Percentiles rank a stretch among this genome's conserved stretches.
These are phyloP conservation scores for Parnassius smintheus DNA, from an alignment of 2,888 invertebrate genomes.

Conservation along the genomic window DNA sequence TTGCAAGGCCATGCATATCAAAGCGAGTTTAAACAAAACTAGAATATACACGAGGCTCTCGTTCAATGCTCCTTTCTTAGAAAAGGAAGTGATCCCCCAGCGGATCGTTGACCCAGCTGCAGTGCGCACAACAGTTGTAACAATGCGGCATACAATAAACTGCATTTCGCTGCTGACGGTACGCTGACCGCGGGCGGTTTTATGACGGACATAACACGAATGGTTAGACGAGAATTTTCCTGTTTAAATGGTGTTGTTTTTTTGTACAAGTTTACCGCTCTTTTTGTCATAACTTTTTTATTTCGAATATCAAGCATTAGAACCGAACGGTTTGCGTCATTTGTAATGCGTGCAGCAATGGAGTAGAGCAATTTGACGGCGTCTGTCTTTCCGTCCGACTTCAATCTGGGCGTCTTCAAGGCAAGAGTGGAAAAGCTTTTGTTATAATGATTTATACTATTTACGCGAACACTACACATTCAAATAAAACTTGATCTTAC, in stretches of 20 bases:
- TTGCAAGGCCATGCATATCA: not conserved
- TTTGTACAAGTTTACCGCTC: no score
- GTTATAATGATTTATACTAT: no score
- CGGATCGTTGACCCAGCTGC: slow-evolving; percentile 15
- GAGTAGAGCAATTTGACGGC: no score
- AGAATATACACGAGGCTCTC: slow-evolving; percentile 10
- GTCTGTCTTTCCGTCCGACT: no score
- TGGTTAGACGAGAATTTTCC: not conserved
- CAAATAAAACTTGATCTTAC: no score
- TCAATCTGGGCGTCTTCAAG: no score
- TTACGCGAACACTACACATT: no score
- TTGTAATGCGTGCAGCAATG: no score
- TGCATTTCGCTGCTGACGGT: slow-evolving; percentile 7
- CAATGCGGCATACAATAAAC: slow-evolving; percentile 17
- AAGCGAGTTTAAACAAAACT: slow-evolving; percentile 17
- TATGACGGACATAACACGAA: slow-evolving; percentile 6
- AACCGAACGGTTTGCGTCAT: no score
- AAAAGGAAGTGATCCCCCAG: slow-evolving; percentile 12
- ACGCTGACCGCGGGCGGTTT: not conserved
- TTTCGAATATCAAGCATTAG: no score
- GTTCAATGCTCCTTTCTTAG: slow-evolving; percentile 17
- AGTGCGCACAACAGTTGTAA: slow-evolving; percentile 3
- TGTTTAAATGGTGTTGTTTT: not conserved
- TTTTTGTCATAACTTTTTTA: no score
- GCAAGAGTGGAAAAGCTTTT: no score